Base-by-base conservation (phyloP, 2,888 invertebrate genomes). In the Drosophila prolongata region DNA sequence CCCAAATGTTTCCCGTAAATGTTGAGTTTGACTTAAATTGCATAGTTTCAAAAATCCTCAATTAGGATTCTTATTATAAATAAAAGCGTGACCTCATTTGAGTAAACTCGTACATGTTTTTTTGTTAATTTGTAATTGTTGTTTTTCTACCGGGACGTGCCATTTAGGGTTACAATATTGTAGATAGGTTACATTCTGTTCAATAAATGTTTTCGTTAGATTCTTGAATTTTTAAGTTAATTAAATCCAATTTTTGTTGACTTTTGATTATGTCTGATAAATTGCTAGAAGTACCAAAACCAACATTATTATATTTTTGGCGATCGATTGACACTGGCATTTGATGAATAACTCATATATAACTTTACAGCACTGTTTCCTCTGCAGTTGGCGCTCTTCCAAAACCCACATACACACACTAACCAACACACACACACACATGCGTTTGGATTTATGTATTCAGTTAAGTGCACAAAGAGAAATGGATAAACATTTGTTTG, bases 361-460 rank as follows among this genome's bases (percentile, higher is more conserved):
- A 30, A 11, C 43, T 35, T 55, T 40, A 37, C 49, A 68, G 42
- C 50, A 68, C 55, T 54, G 42, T 49, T 52, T 40, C n/a, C 35
- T 52, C 16, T 54, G n/a, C 46, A 78, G 50, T 40, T 49, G n/a
- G 35, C 54, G 65, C 65, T 71, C 65, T 71, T 72, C 65, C 65
- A 73, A 56, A 37, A 49, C 27, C 16, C 27, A 46, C 13, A 60
- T 10, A 53, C 40, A 53, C 37, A 44, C 54, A 14, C 38, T 47
- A 6, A 42, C 3, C 54, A 59, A 70, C 55, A 52, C 49, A 55
- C 16, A 37, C 16, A 37, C 19, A 43, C 52, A 61, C 24, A 38
- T 46, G 60, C 66, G 55, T 65, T 78, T 56, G 43, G 50, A 40
- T 43, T 59, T 60, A 37, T 56, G 24, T 10, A 34, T 55, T 55